Base-by-base conservation (phyloP, 2,113 vertebrate genomes). In the Fulica atra region DNA sequence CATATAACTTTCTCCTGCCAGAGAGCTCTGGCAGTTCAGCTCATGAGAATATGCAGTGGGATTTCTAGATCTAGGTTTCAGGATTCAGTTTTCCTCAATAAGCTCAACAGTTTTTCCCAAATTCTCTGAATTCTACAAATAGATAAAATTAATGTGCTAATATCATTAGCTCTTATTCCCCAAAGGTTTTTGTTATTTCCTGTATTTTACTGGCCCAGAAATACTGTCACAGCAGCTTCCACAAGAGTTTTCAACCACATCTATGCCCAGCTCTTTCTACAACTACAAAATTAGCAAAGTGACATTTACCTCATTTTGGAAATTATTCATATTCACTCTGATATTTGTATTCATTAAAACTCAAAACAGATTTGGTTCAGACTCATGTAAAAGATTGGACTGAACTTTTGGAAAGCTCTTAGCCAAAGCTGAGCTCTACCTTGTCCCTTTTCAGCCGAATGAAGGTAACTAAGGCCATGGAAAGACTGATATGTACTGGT, bases 121-220 rank as follows among this genome's bases (percentile, higher is more conserved):
- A 95, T 89, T 88, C 66, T 81, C 61, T 1, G 24, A 89, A 94
- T 92, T 90, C 59, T 93, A 66, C 80, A 71, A 77, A 70, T 11
- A 93, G 65, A 77, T 85, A 72, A 82, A 89, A 65, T 19, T 82
- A 53, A 79, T 50, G 11, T 82, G 84, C 14, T 93, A 76, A 93
- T 87, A 63, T 79, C 70, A 85, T 77, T 2, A 72, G n/a, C 18
- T 23, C 4, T 18, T 54, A 29, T 79, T 24, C 25, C 14, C 28
- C 17, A 66, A 69, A 80, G 16, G 46, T 73, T 89, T 90, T 85
- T 92, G 4, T 40, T 53, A 68, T 79, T 91, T 95, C 63, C 63
- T 89, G 63, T n/a, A 19, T 57, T 85, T 95, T 81, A 72, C 12
- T 66, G 40, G 31, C 11, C 19, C 73, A 40, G 51, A 91, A 82